A percentile compares a stretch with the other conserved stretches of the same genome.
phyloP scores from a whole-genome alignment of 1,140 invertebrate species.

The Zaprionus davidi region DNA sequence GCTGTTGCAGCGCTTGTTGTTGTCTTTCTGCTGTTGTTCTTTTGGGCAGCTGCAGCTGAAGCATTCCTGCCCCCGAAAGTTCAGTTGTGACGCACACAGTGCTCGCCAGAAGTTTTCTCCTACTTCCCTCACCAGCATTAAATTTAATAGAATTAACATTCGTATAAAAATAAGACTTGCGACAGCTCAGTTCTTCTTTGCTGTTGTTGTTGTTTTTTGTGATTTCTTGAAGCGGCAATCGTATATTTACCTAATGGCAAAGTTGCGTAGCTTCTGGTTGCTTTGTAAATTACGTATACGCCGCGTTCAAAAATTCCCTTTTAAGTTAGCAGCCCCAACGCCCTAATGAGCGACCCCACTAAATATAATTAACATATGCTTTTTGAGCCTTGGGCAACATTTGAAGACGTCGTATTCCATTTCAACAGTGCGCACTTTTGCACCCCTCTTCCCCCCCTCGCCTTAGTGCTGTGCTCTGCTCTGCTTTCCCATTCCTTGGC shows the following conservation, averaged over 20 bases:
- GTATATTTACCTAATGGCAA: conserved; percentile 69
- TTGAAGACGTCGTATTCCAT: conserved; percentile 64
- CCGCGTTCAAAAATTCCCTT: conserved; percentile 69
- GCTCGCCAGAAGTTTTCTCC: background rate
- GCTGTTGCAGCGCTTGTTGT: conserved; percentile 12
- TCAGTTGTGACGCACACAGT: background rate
- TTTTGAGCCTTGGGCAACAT: conserved; percentile 58
- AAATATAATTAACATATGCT: conserved; percentile 78
- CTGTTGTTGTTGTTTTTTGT: conserved; percentile 51
- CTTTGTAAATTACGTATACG: conserved; percentile 60
- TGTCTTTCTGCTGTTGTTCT: conserved; percentile 8
- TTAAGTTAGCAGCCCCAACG: conserved; percentile 49
- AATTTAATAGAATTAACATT: conserved; percentile 76
- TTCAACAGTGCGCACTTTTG: background rate
- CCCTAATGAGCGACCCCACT: conserved; percentile 47
- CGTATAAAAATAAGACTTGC: conserved; percentile 24
- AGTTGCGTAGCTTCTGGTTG: conserved; percentile 25
- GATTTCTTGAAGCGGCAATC: conserved; percentile 72
- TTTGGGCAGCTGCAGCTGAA: conserved; percentile 27
- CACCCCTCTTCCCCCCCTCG: background rate
- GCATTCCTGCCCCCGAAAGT: conserved; percentile 15
- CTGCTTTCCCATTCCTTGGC: conserved; percentile 27
- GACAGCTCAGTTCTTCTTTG: background rate
- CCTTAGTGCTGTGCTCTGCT: background rate
- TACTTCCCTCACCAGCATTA: background rate